A percentile compares a stretch with the other conserved stretches of the same genome.
phyloP scores from a whole-genome alignment of 2,797 vertebrate genomes.

The Hyperoplus immaculatus region DNA sequence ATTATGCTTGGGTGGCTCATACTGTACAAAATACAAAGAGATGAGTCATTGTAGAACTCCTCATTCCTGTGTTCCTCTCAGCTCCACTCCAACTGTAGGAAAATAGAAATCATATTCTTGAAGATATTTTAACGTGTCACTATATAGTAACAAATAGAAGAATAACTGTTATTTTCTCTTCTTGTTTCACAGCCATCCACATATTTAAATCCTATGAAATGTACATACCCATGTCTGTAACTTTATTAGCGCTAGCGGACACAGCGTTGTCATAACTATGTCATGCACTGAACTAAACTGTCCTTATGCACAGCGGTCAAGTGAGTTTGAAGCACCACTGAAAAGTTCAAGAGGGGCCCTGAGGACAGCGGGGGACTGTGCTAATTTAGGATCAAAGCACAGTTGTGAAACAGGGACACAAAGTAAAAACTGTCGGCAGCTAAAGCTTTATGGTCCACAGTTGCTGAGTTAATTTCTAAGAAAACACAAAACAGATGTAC shows the following conservation, averaged over 20 bases:
- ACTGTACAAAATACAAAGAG: neutral
- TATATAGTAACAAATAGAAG: neutral
- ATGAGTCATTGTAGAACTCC: slow-evolving; percentile 15
- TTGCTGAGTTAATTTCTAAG: neutral
- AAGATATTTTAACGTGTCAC: neutral
- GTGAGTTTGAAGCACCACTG: neutral
- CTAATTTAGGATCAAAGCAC: slow-evolving; percentile 57
- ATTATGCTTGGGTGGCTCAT: neutral
- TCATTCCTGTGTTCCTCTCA: neutral
- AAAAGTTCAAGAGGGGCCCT: slow-evolving; percentile 30
- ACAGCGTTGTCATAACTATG: neutral
- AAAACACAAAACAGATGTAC: slow-evolving; percentile 1
- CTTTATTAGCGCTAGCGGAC: neutral
- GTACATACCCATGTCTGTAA: neutral
- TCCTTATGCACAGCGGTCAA: slow-evolving; percentile 12
- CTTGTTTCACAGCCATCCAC: no score
- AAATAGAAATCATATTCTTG: neutral
- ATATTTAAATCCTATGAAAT: neutral
- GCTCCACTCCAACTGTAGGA: neutral
- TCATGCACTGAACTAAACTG: neutral
- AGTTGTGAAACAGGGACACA: slow-evolving; percentile 48
- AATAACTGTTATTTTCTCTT: neutral
- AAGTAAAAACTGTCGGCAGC: slow-evolving; percentile 27
- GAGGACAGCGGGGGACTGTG: slow-evolving; percentile 26
- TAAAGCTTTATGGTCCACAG: slow-evolving; percentile 12